These are phyloP conservation scores for Eufriesea mexicana DNA, from an alignment of 1,140 invertebrate species.

Conservation along the genomic window DNA sequence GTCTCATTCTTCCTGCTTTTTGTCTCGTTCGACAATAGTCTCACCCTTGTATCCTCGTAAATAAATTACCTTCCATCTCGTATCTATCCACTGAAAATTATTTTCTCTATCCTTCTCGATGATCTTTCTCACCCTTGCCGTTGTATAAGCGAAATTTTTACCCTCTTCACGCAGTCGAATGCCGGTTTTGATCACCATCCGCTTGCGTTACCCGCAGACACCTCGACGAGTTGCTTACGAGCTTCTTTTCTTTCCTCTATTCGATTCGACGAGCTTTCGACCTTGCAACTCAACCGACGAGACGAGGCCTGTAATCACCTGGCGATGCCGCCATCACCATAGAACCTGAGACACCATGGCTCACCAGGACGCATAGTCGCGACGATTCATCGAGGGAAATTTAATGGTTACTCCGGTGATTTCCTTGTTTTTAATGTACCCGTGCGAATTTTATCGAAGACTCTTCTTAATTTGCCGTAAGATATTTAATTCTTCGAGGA, in stretches of 20 bases:
- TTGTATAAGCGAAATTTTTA: constrained; percentile 15
- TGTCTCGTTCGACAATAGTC: no score
- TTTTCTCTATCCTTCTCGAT: not conserved
- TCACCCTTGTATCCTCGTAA: not conserved
- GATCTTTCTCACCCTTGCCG: not conserved
- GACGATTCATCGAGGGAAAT: not conserved
- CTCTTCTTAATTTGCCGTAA: no score
- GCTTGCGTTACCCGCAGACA: not conserved
- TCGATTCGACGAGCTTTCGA: constrained; percentile 60
- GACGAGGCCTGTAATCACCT: constrained; percentile 72
- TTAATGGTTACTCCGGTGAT: no score
- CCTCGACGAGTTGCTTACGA: not conserved
- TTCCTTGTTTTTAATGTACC: no score
- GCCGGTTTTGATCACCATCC: constrained; percentile 34
- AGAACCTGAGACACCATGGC: constrained; percentile 33
- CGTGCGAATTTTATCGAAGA: no score
- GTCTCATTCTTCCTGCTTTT: no score
- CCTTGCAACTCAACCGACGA: constrained; percentile 49
- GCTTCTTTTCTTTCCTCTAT: constrained; percentile 50
- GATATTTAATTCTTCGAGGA: no score
- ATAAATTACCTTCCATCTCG: not conserved
- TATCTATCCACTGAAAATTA: not conserved
- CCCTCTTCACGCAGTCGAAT: constrained; percentile 6
- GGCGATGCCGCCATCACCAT: constrained; percentile 62
- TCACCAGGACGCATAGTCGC: not conserved